A percentile compares a stretch with the other conserved stretches of the same genome.
Conservation (phyloP, 2,797 vertebrate species). For the Choloepus didactylus region DNA sequence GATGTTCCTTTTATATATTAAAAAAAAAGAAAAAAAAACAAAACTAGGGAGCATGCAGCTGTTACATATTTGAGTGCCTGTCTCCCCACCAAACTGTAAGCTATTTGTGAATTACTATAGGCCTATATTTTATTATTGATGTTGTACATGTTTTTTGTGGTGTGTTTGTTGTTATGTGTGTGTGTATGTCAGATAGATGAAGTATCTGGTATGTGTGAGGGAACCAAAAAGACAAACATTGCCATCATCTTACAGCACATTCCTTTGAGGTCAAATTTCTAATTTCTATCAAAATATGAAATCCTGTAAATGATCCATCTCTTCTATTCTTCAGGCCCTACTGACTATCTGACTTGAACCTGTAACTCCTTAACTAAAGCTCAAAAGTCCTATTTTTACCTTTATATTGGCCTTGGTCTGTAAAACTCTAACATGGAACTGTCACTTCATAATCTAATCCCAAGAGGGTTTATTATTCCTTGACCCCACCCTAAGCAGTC, state of each 20-base stretch:
- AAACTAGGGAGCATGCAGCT: neutral
- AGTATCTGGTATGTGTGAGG: neutral
- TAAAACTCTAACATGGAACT: too few relatives aligned
- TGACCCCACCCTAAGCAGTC: neutral
- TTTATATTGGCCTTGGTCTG: neutral
- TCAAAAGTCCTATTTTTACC: neutral
- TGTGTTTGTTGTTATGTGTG: neutral
- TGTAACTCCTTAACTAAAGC: neutral
- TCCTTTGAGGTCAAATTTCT: constrained; percentile 8
- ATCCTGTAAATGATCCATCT: neutral
- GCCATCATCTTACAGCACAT: neutral
- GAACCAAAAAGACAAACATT: neutral
- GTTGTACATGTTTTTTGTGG: neutral
- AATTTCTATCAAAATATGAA: neutral
- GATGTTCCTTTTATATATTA: neutral
- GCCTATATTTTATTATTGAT: neutral
- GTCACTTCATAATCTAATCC: neutral
- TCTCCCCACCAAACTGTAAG: neutral
- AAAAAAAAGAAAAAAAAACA: neutral
- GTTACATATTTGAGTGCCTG: neutral
- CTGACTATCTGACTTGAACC: neutral
- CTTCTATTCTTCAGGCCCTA: neutral
- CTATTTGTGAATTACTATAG: neutral
- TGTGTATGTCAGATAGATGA: neutral
- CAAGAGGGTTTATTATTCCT: fast-evolving